Evolutionary conservation across 2,113 vertebrate genomes (phyloP), one percentile per base, ranked within the genome.

Genomic region (Alectura lathami): DNA sequence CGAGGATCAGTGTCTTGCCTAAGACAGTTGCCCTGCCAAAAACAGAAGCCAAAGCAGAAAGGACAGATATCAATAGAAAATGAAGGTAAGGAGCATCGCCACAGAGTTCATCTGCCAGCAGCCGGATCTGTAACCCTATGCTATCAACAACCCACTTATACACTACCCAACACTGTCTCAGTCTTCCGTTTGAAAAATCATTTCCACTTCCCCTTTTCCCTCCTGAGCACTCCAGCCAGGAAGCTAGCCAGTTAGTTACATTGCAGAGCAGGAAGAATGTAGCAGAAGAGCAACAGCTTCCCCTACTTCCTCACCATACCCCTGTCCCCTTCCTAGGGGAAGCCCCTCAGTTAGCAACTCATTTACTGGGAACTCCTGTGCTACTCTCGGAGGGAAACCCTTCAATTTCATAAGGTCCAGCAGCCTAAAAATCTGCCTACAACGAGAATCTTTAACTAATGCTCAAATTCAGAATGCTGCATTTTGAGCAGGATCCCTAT

Each of bases 321-420:
- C 2, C 2, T 8, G 1, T 0, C 14, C 12, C 7, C 20, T 63
- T 4, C 17, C 11, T 30, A 26, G 5, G 13, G 43, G 64, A 87
- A n/a, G 30, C 5, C 53, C 32, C 36, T 86, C 64, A 54, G 10
- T n/a, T 86, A 34, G n/a, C 27, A 45, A 17, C 16, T 66, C 2
- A 13, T 54, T 51, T 18, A 38, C 12, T n/a, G 18, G 54, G 30
- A 86, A 92, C 10, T 54, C 51, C 16, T 8, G 9, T 26, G 12
- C 43, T 51, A 72, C 18, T 63, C 43, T 68, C 34, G 5, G 13
- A 43, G 34, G 62, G 13, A 82, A 64, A 2, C 2, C 2, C 36
- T 48, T 72, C 60, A n/a, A 53, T 20, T 85, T 10, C 13, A 23
- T 11, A 82, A 72, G 29, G 40, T 17, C 70, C 64, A 81, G 13